Evolutionary conservation across 2,797 vertebrate species (phyloP), one percentile per base, ranked within the genome.

Genomic region (Oreortyx pictus): DNA sequence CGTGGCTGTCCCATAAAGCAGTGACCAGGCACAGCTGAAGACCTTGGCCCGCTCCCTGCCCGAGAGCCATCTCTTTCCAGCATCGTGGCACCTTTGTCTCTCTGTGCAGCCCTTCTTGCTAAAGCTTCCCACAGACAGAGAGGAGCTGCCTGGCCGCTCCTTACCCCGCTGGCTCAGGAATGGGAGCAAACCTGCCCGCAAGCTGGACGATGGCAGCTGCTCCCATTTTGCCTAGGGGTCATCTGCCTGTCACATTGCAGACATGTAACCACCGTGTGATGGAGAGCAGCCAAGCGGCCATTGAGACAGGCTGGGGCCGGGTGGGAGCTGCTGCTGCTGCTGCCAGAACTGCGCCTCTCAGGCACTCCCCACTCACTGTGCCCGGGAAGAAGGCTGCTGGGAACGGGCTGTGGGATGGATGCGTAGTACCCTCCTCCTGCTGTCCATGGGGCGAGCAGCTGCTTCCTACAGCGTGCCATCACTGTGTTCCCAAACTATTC

Each of bases 201-300:
- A 18, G 64, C 75, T 5, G 11, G 44, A 23, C 0, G 6, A 66
- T 75, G 93, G 94, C 95, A 95, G 93, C 94, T 95, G 95, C 91
- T 91, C 59, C 89, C 82, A 27, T 90, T 68, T 82, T 93, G 90
- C 86, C 46, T 54, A 23, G 73, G 78, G 92, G 73, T 86, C 87
- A 43, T 65, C 82, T 27, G 35, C 49, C 82, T 95, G 94, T 94
- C 94, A 86, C 92, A 75, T 89, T 70, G 16, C 82, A 82, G 70
- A 78, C 59, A 0, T 3, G 89, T 15, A 83, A 50, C 82, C 73
- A 79, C 85, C 3, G 2, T 56, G 91, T 8, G 79, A 61, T 59
- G 93, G 92, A 94, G 12, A 92, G 85, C 87, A 75, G 94, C 93
- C 93, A 89, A 94, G 87, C 79, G 59, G 82, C 89, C 92, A 56